phyloP scores from a whole-genome alignment of 1,140 invertebrate genomes.

The Aphis gossypii region DNA sequence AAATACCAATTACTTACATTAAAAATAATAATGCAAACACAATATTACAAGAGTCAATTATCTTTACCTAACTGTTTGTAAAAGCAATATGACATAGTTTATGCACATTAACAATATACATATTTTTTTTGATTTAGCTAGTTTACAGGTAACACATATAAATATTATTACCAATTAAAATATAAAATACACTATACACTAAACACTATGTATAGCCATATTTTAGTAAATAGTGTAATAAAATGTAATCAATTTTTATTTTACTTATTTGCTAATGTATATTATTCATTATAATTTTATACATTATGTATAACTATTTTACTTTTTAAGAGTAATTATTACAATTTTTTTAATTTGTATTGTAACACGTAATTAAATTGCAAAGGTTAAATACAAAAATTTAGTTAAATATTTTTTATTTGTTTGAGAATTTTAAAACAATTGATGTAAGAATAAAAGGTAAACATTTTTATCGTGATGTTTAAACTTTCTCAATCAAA shows the following conservation, averaged over 20 bases:
- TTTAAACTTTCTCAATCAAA: conserved; percentile 6
- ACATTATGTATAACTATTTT: not conserved
- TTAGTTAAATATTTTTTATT: not conserved
- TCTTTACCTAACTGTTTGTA: not conserved
- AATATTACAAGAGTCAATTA: not conserved
- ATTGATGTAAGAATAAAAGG: not conserved
- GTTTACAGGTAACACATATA: not conserved
- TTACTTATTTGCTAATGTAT: not conserved
- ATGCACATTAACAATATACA: not conserved
- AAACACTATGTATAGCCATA: not conserved
- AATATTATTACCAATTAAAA: not conserved
- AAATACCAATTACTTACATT: not conserved
- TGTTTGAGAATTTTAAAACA: not conserved
- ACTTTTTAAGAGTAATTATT: not conserved
- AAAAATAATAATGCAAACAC: not conserved
- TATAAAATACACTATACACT: not conserved
- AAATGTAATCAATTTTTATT: not conserved
- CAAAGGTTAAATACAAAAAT: not conserved
- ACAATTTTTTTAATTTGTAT: not conserved
- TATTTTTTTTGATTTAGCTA: not conserved
- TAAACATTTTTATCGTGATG: not conserved
- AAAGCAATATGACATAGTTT: not conserved
- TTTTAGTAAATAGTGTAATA: too few relatives aligned
- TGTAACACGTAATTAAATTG: not conserved
- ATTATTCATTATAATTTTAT: not conserved